These are phyloP conservation scores for Xanthostigma xanthostigma DNA, from an alignment of 2,888 invertebrate genomes.

Conservation along the genomic window DNA sequence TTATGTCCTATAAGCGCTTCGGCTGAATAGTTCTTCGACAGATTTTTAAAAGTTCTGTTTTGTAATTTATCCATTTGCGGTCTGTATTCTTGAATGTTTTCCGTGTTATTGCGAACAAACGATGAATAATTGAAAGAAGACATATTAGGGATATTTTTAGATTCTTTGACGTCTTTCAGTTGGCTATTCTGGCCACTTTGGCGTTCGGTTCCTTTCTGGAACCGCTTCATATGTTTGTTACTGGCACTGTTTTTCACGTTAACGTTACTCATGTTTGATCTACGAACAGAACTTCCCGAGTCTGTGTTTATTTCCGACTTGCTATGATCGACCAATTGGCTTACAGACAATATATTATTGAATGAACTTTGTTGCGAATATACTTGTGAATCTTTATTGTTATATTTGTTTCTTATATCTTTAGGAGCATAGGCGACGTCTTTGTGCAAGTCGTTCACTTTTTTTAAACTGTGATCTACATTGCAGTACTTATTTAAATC, in stretches of 20 bases:
- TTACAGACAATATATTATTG: conserved; percentile 42
- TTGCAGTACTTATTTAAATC: not conserved
- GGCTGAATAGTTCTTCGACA: conserved; percentile 26
- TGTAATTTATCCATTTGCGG: too few relatives aligned
- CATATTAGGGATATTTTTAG: too few relatives aligned
- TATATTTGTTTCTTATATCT: conserved; percentile 7
- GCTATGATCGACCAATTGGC: conserved; percentile 43
- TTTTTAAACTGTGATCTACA: conserved; percentile 6
- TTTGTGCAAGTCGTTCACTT: conserved; percentile 6
- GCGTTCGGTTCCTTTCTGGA: too few relatives aligned
- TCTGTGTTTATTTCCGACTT: conserved; percentile 21
- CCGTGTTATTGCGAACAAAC: too few relatives aligned
- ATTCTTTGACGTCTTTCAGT: too few relatives aligned
- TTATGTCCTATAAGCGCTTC: conserved; percentile 28
- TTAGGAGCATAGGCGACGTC: conserved; percentile 4
- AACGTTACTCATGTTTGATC: not conserved
- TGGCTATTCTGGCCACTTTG: too few relatives aligned
- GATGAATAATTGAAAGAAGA: too few relatives aligned
- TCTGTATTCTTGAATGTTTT: too few relatives aligned
- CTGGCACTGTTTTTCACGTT: not conserved
- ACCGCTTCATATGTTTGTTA: too few relatives aligned
- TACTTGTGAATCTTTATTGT: not conserved
- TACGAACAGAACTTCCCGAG: not conserved
- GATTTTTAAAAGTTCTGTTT: conserved; percentile 1
- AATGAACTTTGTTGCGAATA: not conserved